Evolutionary conservation across 2,797 vertebrate genomes (phyloP).

Genomic region (Scolopax rusticola): DNA sequence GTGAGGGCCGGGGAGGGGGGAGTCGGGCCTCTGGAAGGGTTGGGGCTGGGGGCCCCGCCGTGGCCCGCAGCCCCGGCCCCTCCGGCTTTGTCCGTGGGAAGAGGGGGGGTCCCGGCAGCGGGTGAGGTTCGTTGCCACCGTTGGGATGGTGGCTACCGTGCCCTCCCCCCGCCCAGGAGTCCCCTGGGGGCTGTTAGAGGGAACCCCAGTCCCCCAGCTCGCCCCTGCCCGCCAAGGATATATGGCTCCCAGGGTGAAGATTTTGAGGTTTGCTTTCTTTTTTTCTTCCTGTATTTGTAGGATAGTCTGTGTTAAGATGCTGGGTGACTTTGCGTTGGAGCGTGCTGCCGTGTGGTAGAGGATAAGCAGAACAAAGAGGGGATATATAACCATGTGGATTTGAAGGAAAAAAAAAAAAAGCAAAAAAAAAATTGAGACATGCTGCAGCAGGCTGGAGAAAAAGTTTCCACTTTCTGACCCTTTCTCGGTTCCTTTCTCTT

Average conservation of each 20-base stretch:
- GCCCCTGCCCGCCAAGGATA: neutral
- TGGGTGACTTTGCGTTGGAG: neutral
- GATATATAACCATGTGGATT: neutral
- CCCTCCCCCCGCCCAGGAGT: neutral
- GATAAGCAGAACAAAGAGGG: neutral
- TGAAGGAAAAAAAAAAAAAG: neutral
- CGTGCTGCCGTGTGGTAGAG: neutral
- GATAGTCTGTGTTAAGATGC: neutral
- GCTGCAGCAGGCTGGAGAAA: neutral
- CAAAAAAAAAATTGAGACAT: neutral
- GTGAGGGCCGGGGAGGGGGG: neutral
- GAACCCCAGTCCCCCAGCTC: too few relatives aligned
- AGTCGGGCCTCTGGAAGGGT: neutral
- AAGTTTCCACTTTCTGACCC: neutral
- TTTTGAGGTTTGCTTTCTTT: neutral
- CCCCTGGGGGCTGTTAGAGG: too few relatives aligned
- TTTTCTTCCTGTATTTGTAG: accelerated
- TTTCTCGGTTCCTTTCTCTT: neutral
- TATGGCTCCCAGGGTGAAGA: neutral
- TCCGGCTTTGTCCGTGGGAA: neutral
- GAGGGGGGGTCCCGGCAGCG: neutral
- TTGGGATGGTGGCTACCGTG: neutral
- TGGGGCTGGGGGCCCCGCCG: neutral
- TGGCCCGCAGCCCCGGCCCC: neutral
- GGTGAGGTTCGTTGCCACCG: neutral